Base-by-base conservation (phyloP, 2,888 invertebrate genomes). In the Euzophera pinguis region DNA sequence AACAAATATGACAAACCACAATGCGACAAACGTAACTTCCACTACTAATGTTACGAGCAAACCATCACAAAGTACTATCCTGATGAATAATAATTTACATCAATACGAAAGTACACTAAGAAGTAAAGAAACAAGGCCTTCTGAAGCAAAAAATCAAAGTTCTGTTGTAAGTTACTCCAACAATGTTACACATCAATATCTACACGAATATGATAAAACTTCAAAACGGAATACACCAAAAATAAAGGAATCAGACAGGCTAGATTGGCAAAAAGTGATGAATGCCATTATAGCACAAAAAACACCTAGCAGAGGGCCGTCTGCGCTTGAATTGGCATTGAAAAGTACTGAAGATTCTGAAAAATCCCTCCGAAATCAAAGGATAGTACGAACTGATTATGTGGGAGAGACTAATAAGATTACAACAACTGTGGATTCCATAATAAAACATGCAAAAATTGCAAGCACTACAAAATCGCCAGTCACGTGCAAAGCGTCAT, bases 231-330 rank as follows among this genome's bases (percentile, higher is more conserved):
- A 38, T 38, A 14, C 38, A 12, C 12, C 41, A 13, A 50, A 47
- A 35, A 32, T 5, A 13, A 29, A 58, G 49, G 54, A 56, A 7
- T 58, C 54, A 27, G 54, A 47, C 6, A 10, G 1, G 1, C 32
- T 45, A 13, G 82, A 86, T 59, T 88, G 88, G 88, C 71, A 79
- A 58, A 72, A 68, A 45, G 90, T 90, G 5, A 74, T 89, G 74
- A 71, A 83, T 57, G 83, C 74, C 43, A 58, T 90, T 50, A 62
- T 75, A 47, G 75, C 83, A 51, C 83, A 82, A 39, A 89, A 84
- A 59, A 89, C 90, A 3, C 85, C 85, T 1, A 74, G 70, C 37
- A 73, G 85, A 57, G 84, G 81, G 0, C 82, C 81, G 0, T 81
- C 78, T 52, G 84, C 84, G 1, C 67, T 84, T 3, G 81, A 84